Base-by-base conservation (phyloP, 1,140 invertebrate species). In the Ectropis grisescens region DNA sequence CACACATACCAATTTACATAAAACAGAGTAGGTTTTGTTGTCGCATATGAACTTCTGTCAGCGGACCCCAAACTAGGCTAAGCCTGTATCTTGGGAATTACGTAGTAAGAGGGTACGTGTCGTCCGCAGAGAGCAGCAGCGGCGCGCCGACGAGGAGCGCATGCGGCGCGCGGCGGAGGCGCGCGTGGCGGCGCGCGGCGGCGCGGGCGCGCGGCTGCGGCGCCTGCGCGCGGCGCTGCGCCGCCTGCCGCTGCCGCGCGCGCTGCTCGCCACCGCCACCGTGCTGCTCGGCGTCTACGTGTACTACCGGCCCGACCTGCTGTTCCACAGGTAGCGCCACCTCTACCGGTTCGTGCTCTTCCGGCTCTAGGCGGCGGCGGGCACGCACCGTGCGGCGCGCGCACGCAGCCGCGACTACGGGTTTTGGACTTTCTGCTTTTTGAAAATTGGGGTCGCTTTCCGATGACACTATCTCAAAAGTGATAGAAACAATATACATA, bases 231-330 rank as follows among this genome's bases (percentile, higher is more conserved):
- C 37, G 55, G 13, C 50, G 57, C 31, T 37, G n/a, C n/a, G n/a
- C n/a, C n/a, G 53, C 7, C 42, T 52, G 30, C 61, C 51, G 6
- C 4, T 41, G 12, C 22, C 58, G 46, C 68, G 82, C 37, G 54
- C 81, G 2, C 33, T 82, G 6, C 66, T 85, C 13, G 84, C 84
- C 6, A 74, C 84, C 5, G 82, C 84, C 8, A 83, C 85, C 1
- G 69, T 85, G 29, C 56, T 85, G 10, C 53, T 85, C 31, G 85
- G 83, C 32, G 68, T 82, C 35, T 84, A 83, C 62, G 74, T 82
- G 7, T 84, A 82, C 65, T 82, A 84, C 55, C 70, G 72, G 29
- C 78, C 70, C 30, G 80, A 80, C 16, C 62, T 71, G 29, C 31
- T 65, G 24, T 71, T 70, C 54, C 47, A 44, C 52, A 79, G 70